phyloP scores from a whole-genome alignment of 2,113 vertebrate genomes.

The Oryzias celebensis region DNA sequence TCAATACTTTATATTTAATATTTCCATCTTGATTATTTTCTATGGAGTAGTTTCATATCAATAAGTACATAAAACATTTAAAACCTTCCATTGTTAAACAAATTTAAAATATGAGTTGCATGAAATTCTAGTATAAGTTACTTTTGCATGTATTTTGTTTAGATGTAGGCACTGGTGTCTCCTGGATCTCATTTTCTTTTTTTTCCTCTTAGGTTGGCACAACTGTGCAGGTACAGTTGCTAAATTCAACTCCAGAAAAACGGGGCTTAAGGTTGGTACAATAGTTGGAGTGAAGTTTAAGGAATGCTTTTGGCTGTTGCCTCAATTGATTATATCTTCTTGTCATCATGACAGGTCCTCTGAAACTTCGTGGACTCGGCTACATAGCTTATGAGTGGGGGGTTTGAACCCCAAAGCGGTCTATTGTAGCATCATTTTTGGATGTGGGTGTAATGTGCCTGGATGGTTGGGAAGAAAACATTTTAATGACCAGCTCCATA shows the following conservation, averaged over 20 bases:
- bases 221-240: conserved; percentile 29
- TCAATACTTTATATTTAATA: conserved; percentile 44
- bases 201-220: conserved; percentile 60
- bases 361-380: not conserved
- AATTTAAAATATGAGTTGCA: conserved; percentile 73
- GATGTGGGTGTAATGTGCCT: no score
- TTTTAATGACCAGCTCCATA: not conserved
- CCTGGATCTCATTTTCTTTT: conserved; percentile 49
- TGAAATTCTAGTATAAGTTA: conserved; percentile 58
- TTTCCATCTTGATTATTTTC: conserved; percentile 55
- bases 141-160: conserved; percentile 61
- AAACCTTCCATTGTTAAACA: conserved; percentile 54
- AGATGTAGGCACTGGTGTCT: conserved; percentile 1
- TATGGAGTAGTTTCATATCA: conserved; percentile 59
- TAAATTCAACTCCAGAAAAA: not conserved
- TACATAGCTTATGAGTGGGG: not conserved
- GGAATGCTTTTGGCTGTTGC: not conserved
- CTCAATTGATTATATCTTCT: not conserved
- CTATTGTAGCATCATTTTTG: not conserved
- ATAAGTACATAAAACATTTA: conserved; percentile 52
- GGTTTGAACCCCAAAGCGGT: not conserved
- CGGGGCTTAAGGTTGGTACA: conserved; percentile 39
- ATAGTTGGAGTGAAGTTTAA: not conserved
- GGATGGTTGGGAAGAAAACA: no score
- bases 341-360: not conserved